phyloP scores from a whole-genome alignment of 2,888 invertebrate species.

The Caenorhabditis doughertyi region DNA sequence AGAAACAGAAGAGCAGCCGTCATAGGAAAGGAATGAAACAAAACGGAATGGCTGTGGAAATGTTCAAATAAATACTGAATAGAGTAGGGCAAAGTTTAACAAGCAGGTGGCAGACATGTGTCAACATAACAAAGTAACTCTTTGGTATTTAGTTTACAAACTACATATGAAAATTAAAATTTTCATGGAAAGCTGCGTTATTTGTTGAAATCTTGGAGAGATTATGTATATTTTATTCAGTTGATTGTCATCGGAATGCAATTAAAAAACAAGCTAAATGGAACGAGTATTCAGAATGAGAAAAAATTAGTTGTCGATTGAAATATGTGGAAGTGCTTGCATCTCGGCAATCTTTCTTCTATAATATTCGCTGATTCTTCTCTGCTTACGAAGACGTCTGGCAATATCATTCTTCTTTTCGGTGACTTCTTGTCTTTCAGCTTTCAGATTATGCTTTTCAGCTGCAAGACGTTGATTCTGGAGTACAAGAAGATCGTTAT shows the following conservation, averaged over 20 bases:
- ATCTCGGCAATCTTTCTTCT: constrained; percentile 30
- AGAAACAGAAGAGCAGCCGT: neutral
- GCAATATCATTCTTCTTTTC: constrained; percentile 37
- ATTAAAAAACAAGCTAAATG: no score
- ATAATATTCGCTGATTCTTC: constrained; percentile 50
- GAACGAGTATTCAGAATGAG: no score
- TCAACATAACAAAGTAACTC: constrained; percentile 3
- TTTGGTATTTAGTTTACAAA: constrained; percentile 7
- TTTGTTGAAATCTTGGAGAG: no score
- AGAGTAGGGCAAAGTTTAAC: constrained; percentile 19
- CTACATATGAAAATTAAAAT: constrained; percentile 1
- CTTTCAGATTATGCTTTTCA: constrained; percentile 20
- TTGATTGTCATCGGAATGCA: no score
- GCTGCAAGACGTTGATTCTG: constrained; percentile 28
- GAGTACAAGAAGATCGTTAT: constrained; percentile 31
- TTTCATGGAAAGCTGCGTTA: neutral
- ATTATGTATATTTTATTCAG: no score
- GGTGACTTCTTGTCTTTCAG: constrained; percentile 4
- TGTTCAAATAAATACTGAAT: constrained; percentile 7
- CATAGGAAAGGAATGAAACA: neutral
- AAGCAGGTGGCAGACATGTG: constrained; percentile 18
- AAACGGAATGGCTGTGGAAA: constrained; percentile 10
- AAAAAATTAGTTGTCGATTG: neutral
- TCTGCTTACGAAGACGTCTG: constrained; percentile 33
- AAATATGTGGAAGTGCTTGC: constrained; percentile 1